Base-by-base conservation (phyloP, 2,113 vertebrate genomes). In the Rousettus leschenaultii region DNA sequence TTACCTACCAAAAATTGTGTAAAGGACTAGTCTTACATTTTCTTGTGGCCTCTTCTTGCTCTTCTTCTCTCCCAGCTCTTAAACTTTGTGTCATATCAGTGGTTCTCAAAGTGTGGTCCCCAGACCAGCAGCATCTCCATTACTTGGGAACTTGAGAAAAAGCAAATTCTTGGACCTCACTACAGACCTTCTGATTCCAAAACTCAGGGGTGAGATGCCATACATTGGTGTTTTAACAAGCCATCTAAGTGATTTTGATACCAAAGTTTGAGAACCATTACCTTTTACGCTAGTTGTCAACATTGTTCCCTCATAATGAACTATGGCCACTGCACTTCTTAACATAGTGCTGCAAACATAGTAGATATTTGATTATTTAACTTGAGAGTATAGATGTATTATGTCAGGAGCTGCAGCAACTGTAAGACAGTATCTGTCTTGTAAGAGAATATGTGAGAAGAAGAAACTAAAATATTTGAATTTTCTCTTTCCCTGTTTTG, bases 61-160 rank as follows among this genome's bases (percentile, higher is more conserved):
- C 35, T 53, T 7, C 16, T 53, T 30, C 28, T 10, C 26, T 82
- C 45, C 13, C 40, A 95, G 48, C 22, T 63, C 63, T 79, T 91
- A n/a, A 71, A 40, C 35, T 43, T 43, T 59, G 21, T 45, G 5
- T 88, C 38, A 59, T 63, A 57, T 6, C 53, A n/a, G 57, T 70
- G 51, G 43, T 91, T 84, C 84, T 92, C 14, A 55, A 82, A 88
- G 14, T 88, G 71, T 88, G 68, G 18, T 40, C 35, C 33, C 26
- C 30, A 83, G 43, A 84, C 35, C 4, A 40, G 48, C 35, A 88
- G 19, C 30, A 74, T 83, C 26, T 73, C 33, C 18, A 30, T 75
- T 66, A 86, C 28, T 57, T 92, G 89, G 65, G 21, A 73, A 89
- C 30, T 75, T 89, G 78, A 92, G 71, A 26, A 86, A 87, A 93